phyloP scores from a whole-genome alignment of 2,888 invertebrate species.

The Charanyca ferruginea region DNA sequence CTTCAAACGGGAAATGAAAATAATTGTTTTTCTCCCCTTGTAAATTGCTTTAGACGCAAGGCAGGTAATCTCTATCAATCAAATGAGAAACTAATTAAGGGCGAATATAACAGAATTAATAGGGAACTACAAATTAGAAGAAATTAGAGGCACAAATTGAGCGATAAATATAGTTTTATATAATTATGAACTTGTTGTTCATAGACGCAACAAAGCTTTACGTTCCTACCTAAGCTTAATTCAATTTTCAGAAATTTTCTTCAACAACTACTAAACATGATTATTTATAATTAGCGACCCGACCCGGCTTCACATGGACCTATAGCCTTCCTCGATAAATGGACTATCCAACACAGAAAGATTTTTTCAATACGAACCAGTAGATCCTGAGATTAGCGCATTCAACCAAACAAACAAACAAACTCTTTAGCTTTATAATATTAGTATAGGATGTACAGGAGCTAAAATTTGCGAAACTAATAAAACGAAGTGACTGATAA shows the following conservation, averaged over 20 bases:
- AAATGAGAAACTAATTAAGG: slow-evolving; percentile 53
- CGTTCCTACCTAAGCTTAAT: background rate
- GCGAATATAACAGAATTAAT: slow-evolving; percentile 33
- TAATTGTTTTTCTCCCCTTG: slow-evolving; percentile 58
- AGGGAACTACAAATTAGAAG: slow-evolving; percentile 30
- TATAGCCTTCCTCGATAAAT: too few relatives aligned
- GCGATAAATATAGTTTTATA: slow-evolving; percentile 1
- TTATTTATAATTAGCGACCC: too few relatives aligned
- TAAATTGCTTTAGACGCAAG: slow-evolving; percentile 46
- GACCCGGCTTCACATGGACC: too few relatives aligned
- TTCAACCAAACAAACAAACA: too few relatives aligned
- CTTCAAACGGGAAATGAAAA: slow-evolving; percentile 50
- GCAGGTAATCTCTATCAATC: slow-evolving; percentile 54
- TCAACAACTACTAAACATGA: background rate
- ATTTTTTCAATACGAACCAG: too few relatives aligned
- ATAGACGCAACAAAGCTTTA: too few relatives aligned
- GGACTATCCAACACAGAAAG: too few relatives aligned
- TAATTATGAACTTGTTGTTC: background rate
- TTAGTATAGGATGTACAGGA: too few relatives aligned
- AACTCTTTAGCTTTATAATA: too few relatives aligned
- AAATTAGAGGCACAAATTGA: slow-evolving; percentile 2
- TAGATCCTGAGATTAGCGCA: too few relatives aligned
- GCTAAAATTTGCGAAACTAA: too few relatives aligned
- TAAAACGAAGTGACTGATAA: too few relatives aligned
- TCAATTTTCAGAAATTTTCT: slow-evolving; percentile 9